Conservation (phyloP, 2,113 vertebrate species). For the Physeter macrocephalus region DNA sequence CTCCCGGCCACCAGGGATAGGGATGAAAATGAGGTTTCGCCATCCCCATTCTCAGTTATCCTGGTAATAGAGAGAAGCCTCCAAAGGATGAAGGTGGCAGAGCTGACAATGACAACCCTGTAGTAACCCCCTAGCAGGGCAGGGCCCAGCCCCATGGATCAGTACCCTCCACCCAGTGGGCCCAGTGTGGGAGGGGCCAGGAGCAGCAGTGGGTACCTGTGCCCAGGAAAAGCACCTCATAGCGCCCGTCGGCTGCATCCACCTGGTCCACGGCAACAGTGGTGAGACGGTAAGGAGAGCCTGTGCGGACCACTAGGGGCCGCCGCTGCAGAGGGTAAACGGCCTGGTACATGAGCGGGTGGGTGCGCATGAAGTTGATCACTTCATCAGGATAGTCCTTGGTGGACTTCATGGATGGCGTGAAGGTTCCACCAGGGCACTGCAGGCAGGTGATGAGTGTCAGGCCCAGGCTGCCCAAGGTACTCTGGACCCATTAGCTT, state of each 20-base stretch:
- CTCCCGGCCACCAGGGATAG: neutral
- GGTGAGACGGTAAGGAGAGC: slow-evolving; percentile 96
- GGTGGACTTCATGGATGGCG: slow-evolving; percentile 97
- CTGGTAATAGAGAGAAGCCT: neutral
- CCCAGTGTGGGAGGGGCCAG: slow-evolving; percentile 30
- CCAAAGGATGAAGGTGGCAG: neutral
- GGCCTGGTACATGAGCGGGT: slow-evolving; percentile 96
- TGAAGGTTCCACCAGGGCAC: slow-evolving; percentile 99
- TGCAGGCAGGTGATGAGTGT: slow-evolving; percentile 30
- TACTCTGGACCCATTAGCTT: neutral
- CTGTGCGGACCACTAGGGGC: slow-evolving; percentile 95
- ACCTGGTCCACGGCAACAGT: slow-evolving; percentile 98
- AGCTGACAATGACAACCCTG: neutral
- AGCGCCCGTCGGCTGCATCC: slow-evolving; percentile 95
- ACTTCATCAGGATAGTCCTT: slow-evolving; percentile 99
- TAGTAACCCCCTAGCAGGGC: neutral
- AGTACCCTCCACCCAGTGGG: slow-evolving; percentile 22
- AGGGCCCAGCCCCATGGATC: neutral
- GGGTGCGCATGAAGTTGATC: slow-evolving; percentile 98
- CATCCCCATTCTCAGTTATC: neutral
- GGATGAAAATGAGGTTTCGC: neutral
- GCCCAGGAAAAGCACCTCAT: slow-evolving; percentile 99
- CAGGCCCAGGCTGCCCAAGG: rapidly evolving
- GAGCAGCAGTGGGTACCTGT: slow-evolving; percentile 91
- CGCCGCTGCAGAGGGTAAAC: slow-evolving; percentile 96